A percentile compares a stretch with the other conserved stretches of the same genome.
Evolutionary conservation across 2,797 vertebrate species (phyloP).

Genomic region (Epinephelus coioides): DNA sequence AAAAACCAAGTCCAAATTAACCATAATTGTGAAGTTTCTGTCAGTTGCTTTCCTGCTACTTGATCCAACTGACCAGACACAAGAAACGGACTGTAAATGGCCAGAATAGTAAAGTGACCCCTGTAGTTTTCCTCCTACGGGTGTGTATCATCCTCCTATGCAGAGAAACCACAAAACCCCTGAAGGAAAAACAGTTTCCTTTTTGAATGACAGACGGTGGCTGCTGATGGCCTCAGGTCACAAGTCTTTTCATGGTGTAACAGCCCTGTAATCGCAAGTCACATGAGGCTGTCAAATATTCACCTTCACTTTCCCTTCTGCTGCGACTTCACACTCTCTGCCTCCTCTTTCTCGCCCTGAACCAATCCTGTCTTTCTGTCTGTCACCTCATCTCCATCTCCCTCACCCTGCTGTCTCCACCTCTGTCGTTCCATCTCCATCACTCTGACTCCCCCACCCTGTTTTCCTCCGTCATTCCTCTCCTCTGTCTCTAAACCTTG

Average conservation of each 20-base stretch:
- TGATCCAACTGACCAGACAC: not conserved
- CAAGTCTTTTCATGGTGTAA: slow-evolving; percentile 13
- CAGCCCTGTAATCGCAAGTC: slow-evolving; percentile 44
- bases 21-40: too few species aligned
- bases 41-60: not conserved
- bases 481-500: not conserved
- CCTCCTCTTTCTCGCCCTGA: not conserved
- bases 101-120: not conserved
- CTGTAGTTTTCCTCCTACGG: too few species aligned
- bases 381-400: not conserved
- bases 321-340: not conserved
- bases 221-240: slow-evolving; percentile 9
- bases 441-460: not conserved
- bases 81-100: not conserved
- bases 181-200: not conserved
- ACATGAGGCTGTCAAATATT: slow-evolving; percentile 38
- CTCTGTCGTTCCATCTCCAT: not conserved
- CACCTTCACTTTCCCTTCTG: slow-evolving; percentile 25
- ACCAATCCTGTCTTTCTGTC: not conserved
- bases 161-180: not conserved
- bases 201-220: not conserved
- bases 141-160: not conserved
- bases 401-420: not conserved
- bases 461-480: not conserved
- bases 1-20: too few species aligned